Base-by-base conservation (phyloP, 1,140 invertebrate species). In the Apis laboriosa region DNA sequence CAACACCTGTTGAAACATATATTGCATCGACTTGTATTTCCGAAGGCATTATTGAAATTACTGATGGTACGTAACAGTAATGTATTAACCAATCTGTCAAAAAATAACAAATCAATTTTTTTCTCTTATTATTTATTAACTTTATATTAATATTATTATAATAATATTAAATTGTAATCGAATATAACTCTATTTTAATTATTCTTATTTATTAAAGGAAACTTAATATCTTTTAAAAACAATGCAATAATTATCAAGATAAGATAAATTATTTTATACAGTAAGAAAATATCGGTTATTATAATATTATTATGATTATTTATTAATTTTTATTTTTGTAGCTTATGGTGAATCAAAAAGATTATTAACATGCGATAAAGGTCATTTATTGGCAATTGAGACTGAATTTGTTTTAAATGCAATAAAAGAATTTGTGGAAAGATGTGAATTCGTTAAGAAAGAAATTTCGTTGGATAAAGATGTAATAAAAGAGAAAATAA, bases 381-480 rank as follows among this genome's bases (percentile, higher is more conserved):
- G 92, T 28, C 95, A 96, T 84, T 92, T 95, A n/a, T 88, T 96
- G 51, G 91, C 94, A 61, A 95, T 96, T 85, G 94, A 96, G 88
- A 92, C 95, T 1, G 92, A 93, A 0, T 92, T 94, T 63, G 95
- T 96, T 9, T 91, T 95, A 51, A 94, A 78, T 86, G 95, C 93
- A 70, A 91, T 95, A 72, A 94, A 92, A 84, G 94, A 95, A 80
- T 95, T 95, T 73, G 89, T 95, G 7, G 89, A 89, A 21, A 93
- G 93, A 72, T 83, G 94, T 94, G 85, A 93, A 90, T 56, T 92
- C 86, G 73, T 92, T 86, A 93, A 92, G 84, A 49, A 75, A 77
- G 88, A 91, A 85, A 84, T 82, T 13, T 24, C 77, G 0, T 67
- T 70, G 19, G 77, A 87, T 67, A 86, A 90, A 58, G 90, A 88